These are phyloP conservation scores for Stegostoma tigrinum DNA, from an alignment of 2,113 vertebrate genomes.

Conservation along the genomic window DNA sequence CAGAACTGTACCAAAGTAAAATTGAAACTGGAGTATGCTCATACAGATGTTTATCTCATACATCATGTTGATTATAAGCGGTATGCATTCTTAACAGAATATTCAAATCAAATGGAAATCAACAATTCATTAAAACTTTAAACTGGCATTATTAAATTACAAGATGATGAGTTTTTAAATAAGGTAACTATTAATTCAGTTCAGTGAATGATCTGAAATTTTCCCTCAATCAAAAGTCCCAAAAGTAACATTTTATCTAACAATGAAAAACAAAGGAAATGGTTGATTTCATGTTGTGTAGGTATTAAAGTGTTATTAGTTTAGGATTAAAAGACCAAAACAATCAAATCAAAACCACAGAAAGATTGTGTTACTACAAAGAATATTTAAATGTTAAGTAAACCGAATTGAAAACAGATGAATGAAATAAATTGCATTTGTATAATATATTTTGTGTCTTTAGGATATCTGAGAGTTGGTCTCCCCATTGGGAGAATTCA, in stretches of 20 bases:
- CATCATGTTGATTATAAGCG: background rate
- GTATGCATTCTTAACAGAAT: background rate
- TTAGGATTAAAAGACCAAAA: background rate
- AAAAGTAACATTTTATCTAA: background rate
- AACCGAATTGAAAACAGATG: background rate
- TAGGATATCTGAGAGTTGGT: background rate
- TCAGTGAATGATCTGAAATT: background rate
- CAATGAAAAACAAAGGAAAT: background rate
- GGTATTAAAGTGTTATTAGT: background rate
- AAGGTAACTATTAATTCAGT: background rate
- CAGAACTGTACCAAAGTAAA: background rate
- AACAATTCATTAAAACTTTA: background rate
- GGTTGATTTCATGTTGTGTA: background rate
- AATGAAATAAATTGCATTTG: background rate
- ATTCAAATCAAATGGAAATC: background rate
- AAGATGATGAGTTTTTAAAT: too few relatives aligned
- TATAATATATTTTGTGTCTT: background rate
- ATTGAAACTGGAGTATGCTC: background rate
- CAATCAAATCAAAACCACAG: background rate
- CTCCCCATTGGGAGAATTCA: background rate
- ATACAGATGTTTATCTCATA: background rate
- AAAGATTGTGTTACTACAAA: background rate
- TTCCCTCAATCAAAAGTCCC: background rate
- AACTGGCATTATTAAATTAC: background rate
- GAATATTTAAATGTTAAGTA: background rate